These are phyloP conservation scores for Fregetta grallaria DNA, from an alignment of 2,113 vertebrate species.

Conservation along the genomic window DNA sequence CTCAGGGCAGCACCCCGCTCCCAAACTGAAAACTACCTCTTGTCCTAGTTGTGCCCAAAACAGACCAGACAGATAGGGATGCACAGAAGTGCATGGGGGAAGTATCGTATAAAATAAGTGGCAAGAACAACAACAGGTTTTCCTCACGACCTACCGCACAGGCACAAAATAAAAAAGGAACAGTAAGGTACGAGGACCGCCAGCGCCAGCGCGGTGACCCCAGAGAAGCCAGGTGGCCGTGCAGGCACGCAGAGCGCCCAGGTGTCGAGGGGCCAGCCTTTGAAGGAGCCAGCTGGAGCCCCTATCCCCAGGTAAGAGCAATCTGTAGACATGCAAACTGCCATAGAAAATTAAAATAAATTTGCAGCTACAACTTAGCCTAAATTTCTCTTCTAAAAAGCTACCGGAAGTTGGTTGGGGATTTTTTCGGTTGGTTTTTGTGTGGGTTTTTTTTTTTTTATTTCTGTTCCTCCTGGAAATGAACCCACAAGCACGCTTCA, in stretches of 20 bases:
- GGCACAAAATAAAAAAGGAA: background rate
- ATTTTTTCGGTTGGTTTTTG: background rate
- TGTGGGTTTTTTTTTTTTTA: accelerated
- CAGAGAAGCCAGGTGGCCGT: background rate
- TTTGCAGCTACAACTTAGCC: background rate
- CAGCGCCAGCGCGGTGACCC: accelerated
- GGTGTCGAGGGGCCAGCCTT: background rate
- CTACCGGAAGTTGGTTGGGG: accelerated
- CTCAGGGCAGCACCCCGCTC: background rate
- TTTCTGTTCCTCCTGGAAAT: background rate
- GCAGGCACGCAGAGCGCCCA: background rate
- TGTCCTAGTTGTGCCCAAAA: background rate
- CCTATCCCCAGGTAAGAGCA: background rate
- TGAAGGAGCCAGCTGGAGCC: background rate
- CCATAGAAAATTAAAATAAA: background rate
- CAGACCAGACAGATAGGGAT: background rate
- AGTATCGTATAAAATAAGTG: accelerated
- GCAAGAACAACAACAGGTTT: background rate
- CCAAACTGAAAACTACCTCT: background rate
- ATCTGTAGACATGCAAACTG: background rate
- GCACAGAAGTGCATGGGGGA: background rate
- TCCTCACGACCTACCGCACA: background rate
- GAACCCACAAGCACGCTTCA: background rate
- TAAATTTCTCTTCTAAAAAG: background rate
- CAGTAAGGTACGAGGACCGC: background rate